Base-by-base conservation (phyloP, 2,888 invertebrate species). In the Xestia c-nigrum region DNA sequence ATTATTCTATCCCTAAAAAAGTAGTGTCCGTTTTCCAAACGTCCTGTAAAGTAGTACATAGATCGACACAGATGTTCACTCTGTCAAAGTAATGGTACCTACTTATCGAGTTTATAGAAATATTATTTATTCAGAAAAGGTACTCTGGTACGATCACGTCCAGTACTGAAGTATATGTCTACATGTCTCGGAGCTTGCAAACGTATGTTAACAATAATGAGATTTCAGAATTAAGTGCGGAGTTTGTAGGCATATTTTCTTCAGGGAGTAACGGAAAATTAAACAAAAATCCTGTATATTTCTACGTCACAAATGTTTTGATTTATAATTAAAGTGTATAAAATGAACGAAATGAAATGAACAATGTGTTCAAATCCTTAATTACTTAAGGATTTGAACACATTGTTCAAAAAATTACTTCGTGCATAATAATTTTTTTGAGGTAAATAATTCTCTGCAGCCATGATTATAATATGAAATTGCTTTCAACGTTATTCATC, bases 81-180 rank as follows among this genome's bases (percentile, higher is more conserved):
- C n/a, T 72, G 31, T 73, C 14, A 74, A 57, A 73, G 47, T 81
- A 55, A 77, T 64, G 47, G 40, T 31, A 66, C 14, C 16, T 55
- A 61, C 65, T 63, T 66, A 67, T 31, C 38, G 52, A 12, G 19
- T n/a, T 67, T 67, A 43, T 47, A 75, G 40, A 55, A 82, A 63
- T 67, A 63, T 50, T 31, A 75, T 75, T 78, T 66, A 82, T 83
- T 68, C 57, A 68, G 50, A 46, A 64, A 75, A 40, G 38, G 50
- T 24, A 43, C 63, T 64, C 16, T 46, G 64, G 10, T 83, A 47
- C 5, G 6, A 66, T 38, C 83, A 76, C 47, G 63, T 67, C 55
- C 24, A n/a, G 52, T 43, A 74, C 31, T 31, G 21, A 82, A 82
- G 55, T 76, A 75, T 40, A 19, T 64, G 14, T 31, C 9, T 63